phyloP scores from a whole-genome alignment of 2,888 invertebrate genomes.

The Epinotia nisella region DNA sequence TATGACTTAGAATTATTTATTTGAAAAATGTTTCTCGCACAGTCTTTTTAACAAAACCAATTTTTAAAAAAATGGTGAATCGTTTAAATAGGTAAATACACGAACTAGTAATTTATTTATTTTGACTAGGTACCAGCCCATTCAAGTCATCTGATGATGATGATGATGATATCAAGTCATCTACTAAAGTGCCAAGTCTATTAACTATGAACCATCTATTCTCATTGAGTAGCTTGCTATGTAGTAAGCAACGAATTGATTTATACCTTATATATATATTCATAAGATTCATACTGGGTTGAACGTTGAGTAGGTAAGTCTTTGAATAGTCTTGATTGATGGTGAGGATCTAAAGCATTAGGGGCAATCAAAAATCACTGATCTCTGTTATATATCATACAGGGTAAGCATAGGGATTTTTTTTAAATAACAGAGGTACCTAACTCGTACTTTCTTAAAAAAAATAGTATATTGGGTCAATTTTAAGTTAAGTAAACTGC shows the following conservation, averaged over 20 bases:
- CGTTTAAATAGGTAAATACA: too few relatives aligned
- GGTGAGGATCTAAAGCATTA: not conserved
- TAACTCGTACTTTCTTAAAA: too few relatives aligned
- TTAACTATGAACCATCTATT: not conserved
- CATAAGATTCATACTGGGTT: not conserved
- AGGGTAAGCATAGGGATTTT: not conserved
- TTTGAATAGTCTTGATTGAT: conserved; percentile 13
- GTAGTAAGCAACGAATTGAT: not conserved
- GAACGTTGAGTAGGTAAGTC: not conserved
- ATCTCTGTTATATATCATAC: not conserved
- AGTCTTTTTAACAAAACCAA: too few relatives aligned
- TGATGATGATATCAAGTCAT: too few relatives aligned
- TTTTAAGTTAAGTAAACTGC: too few relatives aligned
- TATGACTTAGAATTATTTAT: too few relatives aligned
- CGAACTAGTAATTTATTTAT: too few relatives aligned
- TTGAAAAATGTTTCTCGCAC: too few relatives aligned
- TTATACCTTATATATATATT: not conserved
- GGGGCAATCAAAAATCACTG: not conserved
- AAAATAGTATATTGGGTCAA: too few relatives aligned
- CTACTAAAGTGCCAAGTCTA: not conserved
- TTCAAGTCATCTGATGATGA: too few relatives aligned
- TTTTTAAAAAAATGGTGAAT: too few relatives aligned
- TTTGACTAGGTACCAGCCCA: too few relatives aligned
- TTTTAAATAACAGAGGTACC: not conserved
- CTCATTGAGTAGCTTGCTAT: not conserved